Evolutionary conservation across 2,113 vertebrate genomes (phyloP).

Genomic region (Pedionomus torquatus): DNA sequence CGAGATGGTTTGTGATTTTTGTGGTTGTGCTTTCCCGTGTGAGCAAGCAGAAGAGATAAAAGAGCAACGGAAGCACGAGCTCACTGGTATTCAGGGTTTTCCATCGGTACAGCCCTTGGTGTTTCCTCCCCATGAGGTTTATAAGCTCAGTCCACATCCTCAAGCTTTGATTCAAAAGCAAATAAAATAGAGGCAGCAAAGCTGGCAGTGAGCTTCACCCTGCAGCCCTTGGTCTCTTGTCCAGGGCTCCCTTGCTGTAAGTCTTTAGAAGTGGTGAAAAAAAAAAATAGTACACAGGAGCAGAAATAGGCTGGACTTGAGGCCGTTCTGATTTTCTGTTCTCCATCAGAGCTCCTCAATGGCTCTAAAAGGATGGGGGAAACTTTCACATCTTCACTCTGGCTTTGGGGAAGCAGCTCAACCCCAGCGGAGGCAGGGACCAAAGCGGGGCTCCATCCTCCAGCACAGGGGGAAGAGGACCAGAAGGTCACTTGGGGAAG

Average conservation of each 20-base stretch:
- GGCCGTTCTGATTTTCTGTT: background rate
- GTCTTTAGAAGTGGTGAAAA: background rate
- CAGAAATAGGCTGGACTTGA: background rate
- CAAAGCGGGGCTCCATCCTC: background rate
- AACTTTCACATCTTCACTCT: background rate
- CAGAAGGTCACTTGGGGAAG: background rate
- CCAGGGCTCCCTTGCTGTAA: background rate
- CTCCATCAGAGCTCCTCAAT: too few species aligned
- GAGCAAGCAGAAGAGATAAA: background rate
- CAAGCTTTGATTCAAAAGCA: background rate
- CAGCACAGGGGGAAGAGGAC: background rate
- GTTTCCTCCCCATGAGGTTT: background rate
- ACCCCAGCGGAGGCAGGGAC: background rate
- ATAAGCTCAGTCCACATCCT: background rate
- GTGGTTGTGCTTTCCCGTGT: fast-evolving
- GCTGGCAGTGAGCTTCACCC: background rate
- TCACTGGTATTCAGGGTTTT: background rate
- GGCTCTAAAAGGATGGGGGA: background rate
- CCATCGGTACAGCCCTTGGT: background rate
- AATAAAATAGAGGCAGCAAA: background rate
- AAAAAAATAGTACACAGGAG: background rate
- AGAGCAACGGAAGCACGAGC: background rate
- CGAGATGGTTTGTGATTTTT: background rate
- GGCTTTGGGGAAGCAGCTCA: background rate
- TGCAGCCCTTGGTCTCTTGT: background rate